Evolutionary conservation across 2,797 vertebrate species (phyloP).

Genomic region (Eupleurogrammus muticus): DNA sequence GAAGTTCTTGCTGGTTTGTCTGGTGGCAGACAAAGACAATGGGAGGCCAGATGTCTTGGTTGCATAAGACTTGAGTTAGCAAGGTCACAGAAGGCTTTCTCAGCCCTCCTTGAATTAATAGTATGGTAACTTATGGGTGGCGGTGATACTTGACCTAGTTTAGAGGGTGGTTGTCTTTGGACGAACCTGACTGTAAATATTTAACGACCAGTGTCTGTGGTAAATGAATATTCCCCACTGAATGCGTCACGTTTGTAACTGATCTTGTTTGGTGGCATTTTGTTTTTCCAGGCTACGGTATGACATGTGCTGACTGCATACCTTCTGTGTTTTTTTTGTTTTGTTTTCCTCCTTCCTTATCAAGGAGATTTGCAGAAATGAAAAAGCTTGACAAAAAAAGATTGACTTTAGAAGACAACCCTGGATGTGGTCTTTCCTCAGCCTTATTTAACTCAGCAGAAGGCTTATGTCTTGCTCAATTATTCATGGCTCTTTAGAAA

Average conservation of each 20-base stretch:
- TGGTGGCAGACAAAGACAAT: conserved; percentile 77
- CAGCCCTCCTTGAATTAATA: neutral
- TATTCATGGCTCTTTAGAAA: conserved; percentile 15
- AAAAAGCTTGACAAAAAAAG: neutral
- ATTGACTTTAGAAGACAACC: neutral
- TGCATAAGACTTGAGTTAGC: conserved; percentile 57
- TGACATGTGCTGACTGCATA: conserved; percentile 40
- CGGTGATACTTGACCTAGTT: neutral
- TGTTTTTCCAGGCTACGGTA: conserved; percentile 20
- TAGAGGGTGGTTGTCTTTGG: no score
- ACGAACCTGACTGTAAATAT: conserved; percentile 67
- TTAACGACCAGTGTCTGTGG: conserved; percentile 55
- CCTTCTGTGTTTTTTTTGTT: no score
- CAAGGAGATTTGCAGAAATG: neutral
- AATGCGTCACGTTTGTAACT: conserved; percentile 58
- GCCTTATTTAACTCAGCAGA: neutral
- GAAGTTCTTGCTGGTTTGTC: conserved; percentile 55
- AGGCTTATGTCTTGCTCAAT: neutral
- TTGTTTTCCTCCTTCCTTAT: neutral
- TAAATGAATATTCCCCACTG: conserved; percentile 55
- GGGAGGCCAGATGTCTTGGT: conserved; percentile 51
- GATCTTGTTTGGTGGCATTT: conserved; percentile 53
- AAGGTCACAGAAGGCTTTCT: conserved; percentile 35
- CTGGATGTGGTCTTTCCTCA: neutral
- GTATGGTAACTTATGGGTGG: neutral